Base-by-base conservation (phyloP, 2,888 invertebrate species). In the Callyntrura guangdongensis region DNA sequence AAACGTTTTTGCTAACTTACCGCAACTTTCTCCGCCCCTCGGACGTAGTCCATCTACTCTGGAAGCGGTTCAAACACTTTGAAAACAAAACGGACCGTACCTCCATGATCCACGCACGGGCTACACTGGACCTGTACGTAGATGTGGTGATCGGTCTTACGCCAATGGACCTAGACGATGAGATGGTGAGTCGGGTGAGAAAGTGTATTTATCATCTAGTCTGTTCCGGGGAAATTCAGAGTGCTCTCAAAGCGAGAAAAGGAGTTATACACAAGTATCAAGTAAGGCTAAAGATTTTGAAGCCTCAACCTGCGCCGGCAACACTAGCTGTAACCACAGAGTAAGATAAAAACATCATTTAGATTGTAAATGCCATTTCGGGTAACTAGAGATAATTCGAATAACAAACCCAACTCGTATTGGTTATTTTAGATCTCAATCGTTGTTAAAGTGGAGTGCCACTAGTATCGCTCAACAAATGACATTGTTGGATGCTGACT, bases 1-100 rank as follows among this genome's bases (percentile, higher is more conserved):
- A 99, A 96, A 99, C 99, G 93, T 99, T 99, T 95, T 96, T 99
- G 94, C 98, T 99, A 86, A 99, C 99, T 91, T 99, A 99, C 95
- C 96, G 99, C 94, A 99, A 99, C 92, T 99, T 99, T 96, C 97
- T 99, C 95, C 96, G 97, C 91, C 98, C 99, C 27, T 95, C 97
- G 94, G 98, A 97, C 93, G 96, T 99, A 93, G 97, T 99, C 93
- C 96, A 97, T 94, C 98, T 99, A 94, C 96, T 99, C 88, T 97
- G 98, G 94, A 96, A 97, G 94, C 96, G 97, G 94, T 97, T 96
- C 95, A 97, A 97, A 95, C 96, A 97, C 94, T 97, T 98, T 91
- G 93, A 94, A 72, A 93, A 92, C 77, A 93, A 93, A 81, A 91
- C 91, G 0, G 93, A 93, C 72, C 61, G 93, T 53, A 91, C 91